Conservation (phyloP, 2,113 vertebrate species). For the Tretioscincus oriximinensis region DNA sequence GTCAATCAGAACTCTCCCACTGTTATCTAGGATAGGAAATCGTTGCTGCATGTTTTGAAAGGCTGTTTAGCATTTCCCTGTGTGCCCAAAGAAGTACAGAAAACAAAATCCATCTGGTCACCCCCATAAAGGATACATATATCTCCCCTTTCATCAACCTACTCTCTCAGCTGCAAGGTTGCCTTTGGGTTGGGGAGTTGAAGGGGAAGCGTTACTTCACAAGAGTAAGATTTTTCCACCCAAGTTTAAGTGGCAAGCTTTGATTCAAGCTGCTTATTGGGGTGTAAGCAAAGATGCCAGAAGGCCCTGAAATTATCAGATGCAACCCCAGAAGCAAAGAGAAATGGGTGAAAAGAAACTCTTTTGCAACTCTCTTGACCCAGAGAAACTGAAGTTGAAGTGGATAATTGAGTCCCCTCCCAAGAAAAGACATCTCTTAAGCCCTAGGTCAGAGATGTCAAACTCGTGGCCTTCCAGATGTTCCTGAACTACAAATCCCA, state of each 20-base stretch:
- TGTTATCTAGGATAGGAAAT: slow-evolving; percentile 26
- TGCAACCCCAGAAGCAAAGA: neutral
- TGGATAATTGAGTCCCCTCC: too few species aligned
- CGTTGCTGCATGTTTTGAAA: slow-evolving; percentile 16
- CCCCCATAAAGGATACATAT: neutral
- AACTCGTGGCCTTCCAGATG: too few species aligned
- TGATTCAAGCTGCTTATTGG: slow-evolving; percentile 25
- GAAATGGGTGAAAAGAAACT: neutral
- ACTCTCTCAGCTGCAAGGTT: too few species aligned
- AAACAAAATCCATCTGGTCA: neutral
- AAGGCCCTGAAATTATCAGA: neutral
- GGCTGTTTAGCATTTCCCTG: slow-evolving; percentile 41
- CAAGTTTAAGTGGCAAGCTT: neutral
- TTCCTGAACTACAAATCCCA: too few species aligned
- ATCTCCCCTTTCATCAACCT: too few species aligned
- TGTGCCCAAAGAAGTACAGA: slow-evolving; percentile 54
- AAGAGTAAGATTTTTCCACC: slow-evolving; percentile 28
- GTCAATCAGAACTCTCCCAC: slow-evolving; percentile 22
- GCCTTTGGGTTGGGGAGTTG: too few species aligned
- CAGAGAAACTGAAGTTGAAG: too few species aligned
- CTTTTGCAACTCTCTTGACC: neutral
- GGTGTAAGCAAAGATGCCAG: slow-evolving; percentile 36
- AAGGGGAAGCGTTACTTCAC: neutral
- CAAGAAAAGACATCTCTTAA: slow-evolving; percentile 16
- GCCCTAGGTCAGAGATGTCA: neutral